Percentiles rank a stretch among this genome's conserved stretches.
Evolutionary conservation across 2,113 vertebrate species (phyloP).

Genomic region (Prochilodus magdalenae): DNA sequence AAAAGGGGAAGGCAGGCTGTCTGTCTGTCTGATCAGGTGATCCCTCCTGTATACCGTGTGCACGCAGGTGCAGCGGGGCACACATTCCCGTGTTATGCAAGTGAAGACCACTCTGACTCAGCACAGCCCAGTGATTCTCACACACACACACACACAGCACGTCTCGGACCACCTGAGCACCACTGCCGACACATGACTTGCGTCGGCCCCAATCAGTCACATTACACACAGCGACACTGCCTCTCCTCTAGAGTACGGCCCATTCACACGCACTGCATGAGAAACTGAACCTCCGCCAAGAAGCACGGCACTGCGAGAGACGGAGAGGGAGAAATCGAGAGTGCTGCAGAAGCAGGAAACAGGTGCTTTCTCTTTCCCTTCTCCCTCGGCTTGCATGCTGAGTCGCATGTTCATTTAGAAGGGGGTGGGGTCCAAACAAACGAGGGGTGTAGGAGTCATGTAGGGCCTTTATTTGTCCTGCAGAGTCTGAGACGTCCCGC

Average conservation of each 20-base stretch:
- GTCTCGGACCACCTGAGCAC: slow-evolving; percentile 6
- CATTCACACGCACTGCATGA: not conserved
- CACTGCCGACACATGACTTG: not conserved
- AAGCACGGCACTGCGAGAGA: not conserved
- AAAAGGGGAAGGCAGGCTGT: not conserved
- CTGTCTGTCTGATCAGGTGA: not conserved
- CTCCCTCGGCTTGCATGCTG: not conserved
- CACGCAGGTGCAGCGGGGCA: not conserved
- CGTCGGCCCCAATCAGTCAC: not conserved
- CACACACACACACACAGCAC: slow-evolving; percentile 12
- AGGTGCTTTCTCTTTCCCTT: slow-evolving; percentile 23
- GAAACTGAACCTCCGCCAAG: not conserved
- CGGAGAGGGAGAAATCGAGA: slow-evolving; percentile 24
- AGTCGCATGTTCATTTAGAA: not conserved
- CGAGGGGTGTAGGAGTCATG: not conserved
- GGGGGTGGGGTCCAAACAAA: not conserved
- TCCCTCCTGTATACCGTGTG: too few species aligned
- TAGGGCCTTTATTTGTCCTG: not conserved
- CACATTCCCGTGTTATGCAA: not conserved
- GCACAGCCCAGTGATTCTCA: not conserved
- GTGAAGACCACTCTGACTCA: not conserved
- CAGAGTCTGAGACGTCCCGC: not conserved
- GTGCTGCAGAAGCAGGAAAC: slow-evolving; percentile 42
- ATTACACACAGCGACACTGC: not conserved
- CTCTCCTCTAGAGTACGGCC: not conserved